Percentiles rank a stretch among this genome's conserved stretches.
Evolutionary conservation across 2,888 invertebrate genomes (phyloP).

Genomic region (Hedya salicella): DNA sequence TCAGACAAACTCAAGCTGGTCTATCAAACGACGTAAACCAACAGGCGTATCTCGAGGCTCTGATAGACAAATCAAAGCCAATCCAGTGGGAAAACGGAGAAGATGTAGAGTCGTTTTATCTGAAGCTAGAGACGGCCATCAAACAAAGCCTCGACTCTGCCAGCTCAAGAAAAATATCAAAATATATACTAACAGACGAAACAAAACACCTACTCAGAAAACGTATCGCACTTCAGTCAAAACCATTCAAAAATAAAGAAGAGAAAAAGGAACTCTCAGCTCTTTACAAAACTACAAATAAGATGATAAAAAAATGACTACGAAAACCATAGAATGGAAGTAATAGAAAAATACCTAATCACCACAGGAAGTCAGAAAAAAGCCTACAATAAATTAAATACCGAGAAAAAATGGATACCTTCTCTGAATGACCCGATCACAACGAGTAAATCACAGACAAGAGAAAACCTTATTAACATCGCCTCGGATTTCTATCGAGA

Average conservation of each 20-base stretch:
- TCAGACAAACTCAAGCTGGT: neutral
- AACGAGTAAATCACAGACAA: neutral
- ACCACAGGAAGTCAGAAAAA: conserved; percentile 1
- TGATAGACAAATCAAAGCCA: neutral
- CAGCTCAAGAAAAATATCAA: neutral
- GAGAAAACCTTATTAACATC: neutral
- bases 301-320: neutral
- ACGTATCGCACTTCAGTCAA: neutral
- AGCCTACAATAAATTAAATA: neutral
- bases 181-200: conserved; percentile 5
- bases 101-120: conserved; percentile 2
- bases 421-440: neutral
- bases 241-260: neutral
- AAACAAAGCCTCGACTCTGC: neutral
- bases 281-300: conserved; percentile 10
- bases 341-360: neutral
- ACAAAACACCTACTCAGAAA: conserved; percentile 3
- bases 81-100: conserved; percentile 6
- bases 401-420: conserved; percentile 3
- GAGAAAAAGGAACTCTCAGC: conserved; percentile 7
- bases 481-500: conserved; percentile 9
- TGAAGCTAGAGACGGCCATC: conserved; percentile 2
- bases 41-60: neutral
- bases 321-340: neutral
- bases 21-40: neutral